phyloP scores from a whole-genome alignment of 1,140 invertebrate genomes.

The Rhysida immarginata region DNA sequence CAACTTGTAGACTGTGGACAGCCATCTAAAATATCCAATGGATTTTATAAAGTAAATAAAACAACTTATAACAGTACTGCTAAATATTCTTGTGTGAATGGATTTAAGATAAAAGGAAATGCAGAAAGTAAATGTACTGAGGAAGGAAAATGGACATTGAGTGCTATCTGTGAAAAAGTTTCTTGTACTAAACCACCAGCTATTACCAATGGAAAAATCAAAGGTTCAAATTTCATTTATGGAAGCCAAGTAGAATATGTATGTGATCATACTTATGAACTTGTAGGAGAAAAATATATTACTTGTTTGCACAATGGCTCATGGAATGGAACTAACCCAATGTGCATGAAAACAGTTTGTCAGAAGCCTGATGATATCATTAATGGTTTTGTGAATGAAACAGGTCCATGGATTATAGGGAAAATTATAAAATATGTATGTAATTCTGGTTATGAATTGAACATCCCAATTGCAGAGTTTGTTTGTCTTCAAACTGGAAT shows the following conservation, averaged over 20 bases:
- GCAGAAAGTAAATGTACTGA: background rate
- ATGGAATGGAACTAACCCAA: conserved; percentile 23
- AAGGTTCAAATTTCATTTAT: conserved; percentile 1
- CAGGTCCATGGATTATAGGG: background rate
- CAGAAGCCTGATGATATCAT: background rate
- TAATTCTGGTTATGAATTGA: background rate
- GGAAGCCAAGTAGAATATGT: conserved; percentile 17
- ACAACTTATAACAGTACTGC: conserved; percentile 17
- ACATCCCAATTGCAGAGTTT: background rate
- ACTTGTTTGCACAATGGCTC: conserved; percentile 23
- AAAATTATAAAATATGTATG: background rate
- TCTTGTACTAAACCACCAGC: too few relatives aligned
- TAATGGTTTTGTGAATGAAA: background rate
- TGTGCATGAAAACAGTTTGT: conserved; percentile 16
- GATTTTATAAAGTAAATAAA: conserved; percentile 7
- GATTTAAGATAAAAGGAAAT: conserved; percentile 27
- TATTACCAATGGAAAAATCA: background rate
- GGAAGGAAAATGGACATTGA: too few relatives aligned
- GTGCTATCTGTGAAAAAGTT: too few relatives aligned
- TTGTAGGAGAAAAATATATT: conserved; percentile 23
- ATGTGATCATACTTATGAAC: conserved; percentile 28
- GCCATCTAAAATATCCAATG: conserved; percentile 23
- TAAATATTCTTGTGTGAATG: conserved; percentile 26
- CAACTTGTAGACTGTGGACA: conserved; percentile 25
- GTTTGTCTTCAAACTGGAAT: conserved; percentile 17